Evolutionary conservation across 1,140 invertebrate genomes (phyloP).

Genomic region (Zaprionus vittiger): DNA sequence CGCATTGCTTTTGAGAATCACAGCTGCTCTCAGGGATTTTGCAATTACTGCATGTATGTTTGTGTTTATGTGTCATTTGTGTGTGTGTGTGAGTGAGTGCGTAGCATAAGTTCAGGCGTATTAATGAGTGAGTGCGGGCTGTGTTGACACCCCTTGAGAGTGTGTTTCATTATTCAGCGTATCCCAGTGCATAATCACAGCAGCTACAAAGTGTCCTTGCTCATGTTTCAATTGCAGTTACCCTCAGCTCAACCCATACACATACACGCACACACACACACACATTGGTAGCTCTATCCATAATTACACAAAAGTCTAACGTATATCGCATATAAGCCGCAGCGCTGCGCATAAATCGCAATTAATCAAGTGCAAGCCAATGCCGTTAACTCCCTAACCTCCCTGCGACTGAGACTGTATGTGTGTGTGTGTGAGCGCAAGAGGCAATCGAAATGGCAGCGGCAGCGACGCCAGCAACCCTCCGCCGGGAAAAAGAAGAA

Average conservation of each 20-base stretch:
- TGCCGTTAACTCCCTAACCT: constrained; percentile 57
- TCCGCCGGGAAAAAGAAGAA: constrained; percentile 27
- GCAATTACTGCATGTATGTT: neutral
- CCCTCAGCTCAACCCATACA: constrained; percentile 57
- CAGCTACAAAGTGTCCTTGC: constrained; percentile 45
- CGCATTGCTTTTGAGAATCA: constrained; percentile 36
- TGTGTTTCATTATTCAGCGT: constrained; percentile 29
- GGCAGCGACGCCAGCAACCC: constrained; percentile 32
- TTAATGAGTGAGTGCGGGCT: constrained; percentile 32
- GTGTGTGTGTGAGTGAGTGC: constrained; percentile 7
- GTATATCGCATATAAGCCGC: constrained; percentile 68
- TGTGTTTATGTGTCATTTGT: neutral
- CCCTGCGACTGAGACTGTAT: neutral
- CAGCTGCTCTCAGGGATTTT: constrained; percentile 31
- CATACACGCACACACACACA: constrained; percentile 26
- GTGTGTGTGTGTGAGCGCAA: constrained; percentile 23
- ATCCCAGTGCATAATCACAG: constrained; percentile 35
- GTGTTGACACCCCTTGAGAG: constrained; percentile 32
- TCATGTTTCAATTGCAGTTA: constrained; percentile 59
- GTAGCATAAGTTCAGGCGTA: constrained; percentile 53
- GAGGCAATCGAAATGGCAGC: constrained; percentile 29
- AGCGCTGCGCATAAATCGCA: constrained; percentile 76
- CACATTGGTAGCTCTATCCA: constrained; percentile 44
- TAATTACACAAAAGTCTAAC: constrained; percentile 70
- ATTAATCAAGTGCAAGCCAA: constrained; percentile 82